phyloP scores from a whole-genome alignment of 2,113 vertebrate species.

The Vireo altiloquus region DNA sequence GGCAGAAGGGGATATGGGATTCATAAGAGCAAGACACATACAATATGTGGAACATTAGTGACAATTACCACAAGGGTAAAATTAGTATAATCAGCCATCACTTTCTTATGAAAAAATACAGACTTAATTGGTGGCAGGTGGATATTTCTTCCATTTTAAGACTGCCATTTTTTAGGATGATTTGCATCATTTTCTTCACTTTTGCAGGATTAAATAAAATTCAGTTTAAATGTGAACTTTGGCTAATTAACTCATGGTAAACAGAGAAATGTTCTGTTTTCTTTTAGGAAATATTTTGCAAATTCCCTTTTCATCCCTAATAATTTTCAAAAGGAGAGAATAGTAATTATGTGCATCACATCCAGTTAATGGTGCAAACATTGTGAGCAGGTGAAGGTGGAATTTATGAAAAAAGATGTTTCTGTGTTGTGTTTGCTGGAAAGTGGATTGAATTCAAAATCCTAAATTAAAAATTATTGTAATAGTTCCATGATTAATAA shows the following conservation, averaged over 20 bases:
- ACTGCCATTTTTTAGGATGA: neutral
- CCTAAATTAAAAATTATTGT: neutral
- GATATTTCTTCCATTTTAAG: constrained; percentile 37
- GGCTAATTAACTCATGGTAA: constrained; percentile 42
- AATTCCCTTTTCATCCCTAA: neutral
- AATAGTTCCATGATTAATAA: neutral
- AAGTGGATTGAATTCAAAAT: neutral
- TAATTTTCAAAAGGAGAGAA: constrained; percentile 1
- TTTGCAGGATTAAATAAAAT: constrained; percentile 34
- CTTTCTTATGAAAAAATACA: constrained; percentile 50
- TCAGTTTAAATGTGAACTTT: constrained; percentile 28
- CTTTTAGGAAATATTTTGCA: constrained; percentile 12
- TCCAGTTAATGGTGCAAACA: neutral
- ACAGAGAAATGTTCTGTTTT: neutral
- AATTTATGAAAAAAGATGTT: neutral
- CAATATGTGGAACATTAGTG: constrained; percentile 67
- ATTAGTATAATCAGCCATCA: constrained; percentile 64
- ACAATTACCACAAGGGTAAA: constrained; percentile 64
- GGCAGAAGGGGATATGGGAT: constrained; percentile 51
- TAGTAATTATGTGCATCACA: neutral
- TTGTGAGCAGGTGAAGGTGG: neutral
- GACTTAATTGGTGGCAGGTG: constrained; percentile 52
- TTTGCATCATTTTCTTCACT: constrained; percentile 31
- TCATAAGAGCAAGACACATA: constrained; percentile 60
- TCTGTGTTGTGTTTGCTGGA: neutral